Evolutionary conservation across 1,140 invertebrate genomes (phyloP), one percentile per base, ranked within the genome.

Genomic region (Saccostrea cuccullata): DNA sequence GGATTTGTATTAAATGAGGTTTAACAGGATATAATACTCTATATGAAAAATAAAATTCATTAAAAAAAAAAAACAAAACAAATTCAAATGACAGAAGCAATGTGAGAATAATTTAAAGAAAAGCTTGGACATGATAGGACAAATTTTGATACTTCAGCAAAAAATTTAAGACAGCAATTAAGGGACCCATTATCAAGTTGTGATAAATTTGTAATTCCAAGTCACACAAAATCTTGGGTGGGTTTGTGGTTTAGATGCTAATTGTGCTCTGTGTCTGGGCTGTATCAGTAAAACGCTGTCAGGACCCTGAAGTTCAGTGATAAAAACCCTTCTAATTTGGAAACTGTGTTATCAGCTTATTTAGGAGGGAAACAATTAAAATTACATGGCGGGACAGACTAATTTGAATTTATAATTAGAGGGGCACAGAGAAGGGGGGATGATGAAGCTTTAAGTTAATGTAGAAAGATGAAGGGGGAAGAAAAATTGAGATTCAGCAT

Each of bases 291-390:
- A 77, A 77, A 13, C 58, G 12, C 26, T 30, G 70, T 26, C 70
- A 77, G 23, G 70, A 77, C 70, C 70, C 30, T 15, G 70, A 77
- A 36, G 30, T 30, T 36, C 26, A 77, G 23, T 77, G 70, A 77
- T 77, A 77, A 77, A 36, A 77, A 77, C 26, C 9, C 26, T 13
- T 30, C 70, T 77, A 30, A 30, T 17, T 30, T 36, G 26, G 26
- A 77, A n/a, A 17, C 70, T 36, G 11, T 13, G 26, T 30, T 77
- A 77, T 77, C 70, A 77, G 58, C 58, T 64, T 64, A 64, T 64
- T 64, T 64, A 36, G 70, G 26, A 36, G 70, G 26, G 26, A 77
- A 77, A 77, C 70, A 77, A 77, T 77, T 77, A 77, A 77, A 26
- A 77, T 77, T 77, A 30, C 30, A 36, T 77, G 26, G 30, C 70